These are phyloP conservation scores for Labeo calbasu DNA, from an alignment of 2,797 vertebrate species.

Conservation along the genomic window DNA sequence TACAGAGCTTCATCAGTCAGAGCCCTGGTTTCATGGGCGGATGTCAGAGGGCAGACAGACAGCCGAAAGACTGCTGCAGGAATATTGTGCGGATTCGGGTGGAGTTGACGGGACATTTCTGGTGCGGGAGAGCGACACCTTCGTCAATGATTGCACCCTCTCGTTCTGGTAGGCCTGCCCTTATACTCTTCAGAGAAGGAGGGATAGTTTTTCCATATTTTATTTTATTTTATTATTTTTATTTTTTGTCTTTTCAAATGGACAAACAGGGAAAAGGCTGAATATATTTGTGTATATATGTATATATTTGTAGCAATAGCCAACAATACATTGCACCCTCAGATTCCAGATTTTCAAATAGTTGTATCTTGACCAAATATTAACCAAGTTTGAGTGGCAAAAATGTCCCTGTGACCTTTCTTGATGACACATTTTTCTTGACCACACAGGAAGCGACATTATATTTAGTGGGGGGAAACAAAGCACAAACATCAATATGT, in stretches of 20 bases:
- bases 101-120: conserved; percentile 91
- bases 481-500: background rate
- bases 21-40: conserved; percentile 93
- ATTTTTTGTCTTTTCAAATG: background rate
- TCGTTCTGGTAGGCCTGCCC: conserved; percentile 88
- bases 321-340: no score
- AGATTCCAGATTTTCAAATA: no score
- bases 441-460: background rate
- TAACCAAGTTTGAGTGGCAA: background rate
- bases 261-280: background rate
- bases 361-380: no score
- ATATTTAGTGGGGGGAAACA: background rate
- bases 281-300: no score
- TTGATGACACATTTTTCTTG: background rate
- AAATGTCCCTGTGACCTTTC: background rate
- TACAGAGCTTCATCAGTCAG: conserved; percentile 82
- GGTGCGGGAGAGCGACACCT: conserved; percentile 90
- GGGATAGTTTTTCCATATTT: background rate
- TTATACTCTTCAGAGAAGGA: background rate
- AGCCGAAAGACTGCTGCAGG: conserved; percentile 88
- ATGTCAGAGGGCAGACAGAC: conserved; percentile 85
- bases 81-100: conserved; percentile 87
- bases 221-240: background rate
- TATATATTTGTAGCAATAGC: background rate
- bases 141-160: conserved; percentile 84